A percentile compares a stretch with the other conserved stretches of the same genome.
Evolutionary conservation across 2,888 invertebrate genomes (phyloP).

Genomic region (Chorisops tibialis): DNA sequence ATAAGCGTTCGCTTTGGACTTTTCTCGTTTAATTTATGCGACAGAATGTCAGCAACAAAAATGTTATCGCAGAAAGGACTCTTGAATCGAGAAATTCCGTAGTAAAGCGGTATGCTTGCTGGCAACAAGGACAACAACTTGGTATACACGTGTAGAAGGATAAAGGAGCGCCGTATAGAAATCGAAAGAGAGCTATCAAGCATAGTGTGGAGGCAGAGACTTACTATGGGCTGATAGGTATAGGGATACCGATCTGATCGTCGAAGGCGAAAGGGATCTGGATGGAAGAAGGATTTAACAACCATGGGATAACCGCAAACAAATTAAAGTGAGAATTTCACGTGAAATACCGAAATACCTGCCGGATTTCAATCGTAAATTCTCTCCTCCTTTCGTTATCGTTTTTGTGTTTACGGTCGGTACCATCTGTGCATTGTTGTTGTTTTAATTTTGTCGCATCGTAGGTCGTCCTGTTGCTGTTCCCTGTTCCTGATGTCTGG

Average conservation of each 20-base stretch:
- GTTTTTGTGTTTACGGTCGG: slow-evolving; percentile 22
- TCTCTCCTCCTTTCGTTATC: slow-evolving; percentile 17
- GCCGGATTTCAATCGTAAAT: slow-evolving; percentile 25
- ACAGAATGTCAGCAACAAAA: slow-evolving; percentile 15
- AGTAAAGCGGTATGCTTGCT: no score
- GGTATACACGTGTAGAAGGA: no score
- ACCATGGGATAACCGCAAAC: neutral
- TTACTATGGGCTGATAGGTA: neutral
- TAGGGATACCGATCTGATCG: neutral
- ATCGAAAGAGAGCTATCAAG: no score
- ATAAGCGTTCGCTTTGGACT: slow-evolving; percentile 15
- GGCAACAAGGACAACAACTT: no score
- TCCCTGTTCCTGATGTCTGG: neutral
- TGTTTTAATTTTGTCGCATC: slow-evolving; percentile 18
- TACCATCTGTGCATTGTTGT: slow-evolving; percentile 22
- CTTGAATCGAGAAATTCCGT: neutral
- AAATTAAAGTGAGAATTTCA: slow-evolving; percentile 18
- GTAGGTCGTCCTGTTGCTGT: slow-evolving; percentile 2
- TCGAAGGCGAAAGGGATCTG: neutral
- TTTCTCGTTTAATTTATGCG: slow-evolving; percentile 13
- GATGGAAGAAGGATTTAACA: slow-evolving; percentile 1
- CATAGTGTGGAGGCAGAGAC: no score
- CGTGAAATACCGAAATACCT: slow-evolving; percentile 17
- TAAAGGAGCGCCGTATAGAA: no score
- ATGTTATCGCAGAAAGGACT: slow-evolving; percentile 6